Conservation (phyloP, 1,140 invertebrate genomes). For the Ceratosolen fusciceps region DNA sequence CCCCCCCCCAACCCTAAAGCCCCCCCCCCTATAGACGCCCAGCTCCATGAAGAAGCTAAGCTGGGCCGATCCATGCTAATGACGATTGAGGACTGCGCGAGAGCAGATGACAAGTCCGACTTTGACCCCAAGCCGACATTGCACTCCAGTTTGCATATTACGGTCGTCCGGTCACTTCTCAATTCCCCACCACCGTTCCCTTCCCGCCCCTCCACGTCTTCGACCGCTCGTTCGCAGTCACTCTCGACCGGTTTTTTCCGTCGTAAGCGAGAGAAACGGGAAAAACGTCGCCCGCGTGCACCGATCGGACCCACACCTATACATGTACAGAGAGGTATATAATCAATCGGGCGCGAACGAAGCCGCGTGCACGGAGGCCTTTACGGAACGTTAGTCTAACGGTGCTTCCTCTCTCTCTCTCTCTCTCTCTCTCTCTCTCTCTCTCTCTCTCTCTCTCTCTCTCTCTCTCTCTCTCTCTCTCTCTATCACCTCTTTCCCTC, state of each 20-base stretch:
- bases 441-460: not conserved
- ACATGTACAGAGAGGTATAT: not conserved
- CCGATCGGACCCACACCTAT: not conserved
- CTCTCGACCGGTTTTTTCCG: conserved; percentile 15
- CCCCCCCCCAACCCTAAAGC: no score
- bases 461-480: no score
- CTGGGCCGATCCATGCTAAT: not conserved
- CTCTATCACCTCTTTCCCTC: no score
- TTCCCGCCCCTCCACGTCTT: no score
- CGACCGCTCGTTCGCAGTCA: not conserved
- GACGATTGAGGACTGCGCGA: not conserved
- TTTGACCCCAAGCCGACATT: not conserved
- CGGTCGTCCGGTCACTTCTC: no score
- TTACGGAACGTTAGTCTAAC: conserved; percentile 50
- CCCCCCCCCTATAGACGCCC: no score
- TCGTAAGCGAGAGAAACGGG: not conserved
- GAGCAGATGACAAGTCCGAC: not conserved
- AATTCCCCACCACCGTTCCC: not conserved
- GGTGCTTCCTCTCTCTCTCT: conserved; percentile 32
- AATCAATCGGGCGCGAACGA: conserved; percentile 30
- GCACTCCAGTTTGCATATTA: no score
- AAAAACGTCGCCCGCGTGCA: conserved; percentile 5
- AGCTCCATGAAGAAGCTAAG: no score
- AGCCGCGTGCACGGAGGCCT: conserved; percentile 14
- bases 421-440: not conserved